phyloP scores from a whole-genome alignment of 37 sponge, comb jelly and placozoan species.

The Agelas oroides region DNA sequence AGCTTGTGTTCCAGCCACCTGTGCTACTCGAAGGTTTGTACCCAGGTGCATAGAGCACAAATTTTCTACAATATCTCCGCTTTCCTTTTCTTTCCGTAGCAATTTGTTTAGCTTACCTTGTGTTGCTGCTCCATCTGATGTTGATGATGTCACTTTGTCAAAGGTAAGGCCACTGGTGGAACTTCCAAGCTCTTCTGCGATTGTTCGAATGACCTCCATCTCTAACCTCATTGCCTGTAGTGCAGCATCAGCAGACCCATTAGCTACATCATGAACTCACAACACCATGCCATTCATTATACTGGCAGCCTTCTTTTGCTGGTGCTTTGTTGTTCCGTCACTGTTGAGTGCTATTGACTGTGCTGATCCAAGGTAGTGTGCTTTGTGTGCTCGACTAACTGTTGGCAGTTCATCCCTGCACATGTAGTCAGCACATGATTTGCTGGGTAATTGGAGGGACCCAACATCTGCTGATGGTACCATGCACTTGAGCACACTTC shows the following conservation, averaged over 20 bases:
- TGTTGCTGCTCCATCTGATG: conserved; percentile 33
- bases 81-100: too few relatives aligned
- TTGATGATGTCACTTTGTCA: not conserved
- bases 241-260: conserved; percentile 8
- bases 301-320: not conserved
- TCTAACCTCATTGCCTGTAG: not conserved
- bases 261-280: conserved; percentile 6
- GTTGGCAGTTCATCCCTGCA: not conserved
- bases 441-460: not conserved
- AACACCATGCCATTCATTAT: not conserved
- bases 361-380: not conserved
- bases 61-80: too few relatives aligned
- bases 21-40: too few relatives aligned
- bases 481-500: not conserved
- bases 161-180: not conserved
- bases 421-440: not conserved
- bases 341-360: not conserved
- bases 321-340: not conserved
- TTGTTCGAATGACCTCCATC: not conserved
- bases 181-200: too few relatives aligned
- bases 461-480: not conserved
- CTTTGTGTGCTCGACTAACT: not conserved
- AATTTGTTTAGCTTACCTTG: conserved; percentile 13
- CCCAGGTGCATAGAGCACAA: too few relatives aligned
- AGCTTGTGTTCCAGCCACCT: too few relatives aligned